Conservation (phyloP, 1,140 invertebrate species). For the Achroia grisella region DNA sequence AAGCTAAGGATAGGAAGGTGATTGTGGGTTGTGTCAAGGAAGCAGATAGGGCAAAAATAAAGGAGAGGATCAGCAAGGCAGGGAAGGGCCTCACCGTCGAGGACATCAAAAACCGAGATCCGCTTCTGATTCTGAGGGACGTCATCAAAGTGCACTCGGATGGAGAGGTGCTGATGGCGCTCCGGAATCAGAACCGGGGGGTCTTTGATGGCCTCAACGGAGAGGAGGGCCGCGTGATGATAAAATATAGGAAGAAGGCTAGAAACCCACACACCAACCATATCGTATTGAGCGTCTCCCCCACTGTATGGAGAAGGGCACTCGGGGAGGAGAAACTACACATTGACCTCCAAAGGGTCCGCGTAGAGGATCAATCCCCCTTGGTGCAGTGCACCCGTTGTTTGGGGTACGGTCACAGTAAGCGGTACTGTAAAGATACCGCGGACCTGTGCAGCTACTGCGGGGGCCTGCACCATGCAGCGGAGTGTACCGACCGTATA, state of each 20-base stretch:
- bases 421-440: slow-evolving; percentile 2
- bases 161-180: slow-evolving; percentile 10
- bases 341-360: slow-evolving; percentile 14
- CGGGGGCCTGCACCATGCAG: slow-evolving; percentile 1
- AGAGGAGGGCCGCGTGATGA: slow-evolving; percentile 2
- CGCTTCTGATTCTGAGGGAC: slow-evolving; percentile 11
- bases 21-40: slow-evolving; percentile 13
- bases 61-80: slow-evolving; percentile 5
- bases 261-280: slow-evolving; percentile 11
- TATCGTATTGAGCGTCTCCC: slow-evolving; percentile 5
- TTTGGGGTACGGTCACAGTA: slow-evolving; percentile 15
- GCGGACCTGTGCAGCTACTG: slow-evolving; percentile 11
- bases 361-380: too few relatives aligned
- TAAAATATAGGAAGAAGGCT: slow-evolving; percentile 8
- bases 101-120: too few relatives aligned
- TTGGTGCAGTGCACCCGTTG: too few relatives aligned
- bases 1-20: slow-evolving; percentile 16
- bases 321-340: background rate
- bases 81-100: too few relatives aligned
- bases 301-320: slow-evolving; percentile 8
- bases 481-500: slow-evolving; percentile 1
- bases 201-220: slow-evolving; percentile 1
- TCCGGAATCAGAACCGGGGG: slow-evolving; percentile 10
- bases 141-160: too few relatives aligned
- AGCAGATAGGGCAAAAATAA: slow-evolving; percentile 9